Percentiles rank a stretch among this genome's conserved stretches.
phyloP scores from a whole-genome alignment of 2,888 invertebrate species.

The Bembecia ichneumoniformis region DNA sequence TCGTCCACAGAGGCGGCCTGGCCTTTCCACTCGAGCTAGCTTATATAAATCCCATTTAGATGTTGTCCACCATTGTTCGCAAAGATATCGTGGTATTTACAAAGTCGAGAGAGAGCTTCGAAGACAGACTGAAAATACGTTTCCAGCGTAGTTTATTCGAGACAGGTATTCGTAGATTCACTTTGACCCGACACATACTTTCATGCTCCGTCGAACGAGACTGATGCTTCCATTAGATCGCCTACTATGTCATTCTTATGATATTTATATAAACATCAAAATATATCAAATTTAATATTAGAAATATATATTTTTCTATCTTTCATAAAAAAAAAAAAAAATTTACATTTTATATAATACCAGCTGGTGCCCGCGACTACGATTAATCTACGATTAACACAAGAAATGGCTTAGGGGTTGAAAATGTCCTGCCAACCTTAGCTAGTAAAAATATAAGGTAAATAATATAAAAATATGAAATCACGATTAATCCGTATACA shows the following conservation, averaged over 20 bases:
- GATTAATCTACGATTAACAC: too few species aligned
- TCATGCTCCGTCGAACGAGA: not conserved
- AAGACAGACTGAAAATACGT: not conserved
- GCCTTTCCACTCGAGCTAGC: not conserved
- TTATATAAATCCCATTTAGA: not conserved
- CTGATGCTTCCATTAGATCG: not conserved
- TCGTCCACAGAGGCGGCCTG: too few species aligned
- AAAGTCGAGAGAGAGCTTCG: not conserved
- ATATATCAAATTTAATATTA: too few species aligned
- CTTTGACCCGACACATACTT: not conserved
- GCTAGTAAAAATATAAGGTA: too few species aligned
- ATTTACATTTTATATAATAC: not conserved
- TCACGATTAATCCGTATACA: too few species aligned
- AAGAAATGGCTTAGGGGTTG: too few species aligned
- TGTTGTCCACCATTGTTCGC: not conserved
- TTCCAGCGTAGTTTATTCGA: not conserved
- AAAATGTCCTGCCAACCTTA: too few species aligned
- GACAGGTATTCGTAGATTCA: not conserved
- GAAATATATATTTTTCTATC: too few species aligned
- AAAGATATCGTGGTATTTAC: not conserved
- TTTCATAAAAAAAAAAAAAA: not conserved
- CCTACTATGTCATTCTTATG: too few species aligned
- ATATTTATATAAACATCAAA: too few species aligned
- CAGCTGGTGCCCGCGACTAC: not conserved
- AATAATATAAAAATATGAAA: too few species aligned